These are phyloP conservation scores for Entomobrya proxima DNA, from an alignment of 2,888 invertebrate species.

Conservation along the genomic window DNA sequence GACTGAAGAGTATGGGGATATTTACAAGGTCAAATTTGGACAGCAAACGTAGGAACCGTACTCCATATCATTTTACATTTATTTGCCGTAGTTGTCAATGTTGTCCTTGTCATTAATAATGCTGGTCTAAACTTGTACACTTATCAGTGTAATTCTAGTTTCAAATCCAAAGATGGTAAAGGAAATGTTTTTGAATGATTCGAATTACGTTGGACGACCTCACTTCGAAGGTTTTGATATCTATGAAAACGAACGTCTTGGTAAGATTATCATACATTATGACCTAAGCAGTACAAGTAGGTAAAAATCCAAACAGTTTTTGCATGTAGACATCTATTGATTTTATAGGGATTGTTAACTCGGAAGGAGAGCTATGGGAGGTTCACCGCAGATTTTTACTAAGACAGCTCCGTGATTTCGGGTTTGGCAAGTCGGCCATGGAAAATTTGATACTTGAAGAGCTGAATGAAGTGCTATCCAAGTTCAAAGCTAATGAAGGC, in stretches of 20 bases:
- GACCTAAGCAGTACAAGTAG: too few species aligned
- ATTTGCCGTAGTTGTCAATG: neutral
- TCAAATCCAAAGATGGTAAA: slow-evolving; percentile 51
- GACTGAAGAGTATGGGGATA: slow-evolving; percentile 38
- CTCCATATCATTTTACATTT: neutral
- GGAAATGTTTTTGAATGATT: slow-evolving; percentile 5
- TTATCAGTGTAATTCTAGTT: slow-evolving; percentile 20
- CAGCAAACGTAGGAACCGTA: neutral
- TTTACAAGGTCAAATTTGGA: slow-evolving; percentile 40
- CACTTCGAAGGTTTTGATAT: slow-evolving; percentile 25
- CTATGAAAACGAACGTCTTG: slow-evolving; percentile 12
- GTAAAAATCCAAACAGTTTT: too few species aligned
- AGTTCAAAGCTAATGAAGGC: slow-evolving; percentile 52
- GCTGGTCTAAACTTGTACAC: too few species aligned
- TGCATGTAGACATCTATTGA: neutral
- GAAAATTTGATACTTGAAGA: slow-evolving; percentile 65
- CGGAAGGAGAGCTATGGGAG: slow-evolving; percentile 51
- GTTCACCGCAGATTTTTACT: slow-evolving; percentile 44
- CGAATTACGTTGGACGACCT: slow-evolving; percentile 36
- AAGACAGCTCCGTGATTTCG: slow-evolving; percentile 65
- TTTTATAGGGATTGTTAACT: slow-evolving; percentile 28
- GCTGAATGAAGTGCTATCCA: slow-evolving; percentile 55
- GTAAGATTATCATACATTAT: too few species aligned
- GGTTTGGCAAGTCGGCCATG: slow-evolving; percentile 69
- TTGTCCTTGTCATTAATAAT: too few species aligned